Evolutionary conservation across 2,113 vertebrate species (phyloP), one percentile per base, ranked within the genome.

Genomic region (Ibidorhyncha struthersii): DNA sequence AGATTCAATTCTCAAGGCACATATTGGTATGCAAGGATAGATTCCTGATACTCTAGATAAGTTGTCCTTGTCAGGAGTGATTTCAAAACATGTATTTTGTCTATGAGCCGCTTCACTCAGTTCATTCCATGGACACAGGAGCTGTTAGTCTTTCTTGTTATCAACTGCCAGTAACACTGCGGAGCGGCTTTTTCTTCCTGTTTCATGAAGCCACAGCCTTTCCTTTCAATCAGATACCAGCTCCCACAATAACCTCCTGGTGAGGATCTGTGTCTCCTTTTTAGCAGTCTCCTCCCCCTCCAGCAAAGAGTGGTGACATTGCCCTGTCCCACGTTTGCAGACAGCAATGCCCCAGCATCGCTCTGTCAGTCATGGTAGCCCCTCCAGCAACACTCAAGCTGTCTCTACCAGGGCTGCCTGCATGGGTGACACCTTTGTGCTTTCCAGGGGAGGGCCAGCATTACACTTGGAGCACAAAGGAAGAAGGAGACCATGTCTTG

Each of bases 391-490:
- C 11, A 73, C 45, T 10, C 82, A 82, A 40, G 3, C 9, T 45
- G 3, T 15, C 21, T 30, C 47, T 86, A 17, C 20, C 26, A 38
- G 19, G 17, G 17, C 14, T 59, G 8, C 23, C 41, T 62, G 14
- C 15, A 20, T 3, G 12, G 14, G 3, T 69, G 29, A 52, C 34
- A 55, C 2, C 25, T 38, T 26, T 3, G 0, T 22, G 25, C 13
- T 77, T 77, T 30, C 38, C 17, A 76, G 22, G 6, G 13, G 43
- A 73, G 19, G 52, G 15, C 8, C 30, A 87, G 21, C 2, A 3
- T 1, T 8, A 19, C 26, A 9, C 3, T 76, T 65, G 20, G 26
- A 34, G 52, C 0, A 1, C 1, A 1, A 8, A 14, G 13, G 21
- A 59, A 14, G 49, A 73, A 34, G 11, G 6, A 69, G 5, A 38